Base-by-base conservation (phyloP, 2,797 vertebrate genomes). In the Crocidura indochinensis region DNA sequence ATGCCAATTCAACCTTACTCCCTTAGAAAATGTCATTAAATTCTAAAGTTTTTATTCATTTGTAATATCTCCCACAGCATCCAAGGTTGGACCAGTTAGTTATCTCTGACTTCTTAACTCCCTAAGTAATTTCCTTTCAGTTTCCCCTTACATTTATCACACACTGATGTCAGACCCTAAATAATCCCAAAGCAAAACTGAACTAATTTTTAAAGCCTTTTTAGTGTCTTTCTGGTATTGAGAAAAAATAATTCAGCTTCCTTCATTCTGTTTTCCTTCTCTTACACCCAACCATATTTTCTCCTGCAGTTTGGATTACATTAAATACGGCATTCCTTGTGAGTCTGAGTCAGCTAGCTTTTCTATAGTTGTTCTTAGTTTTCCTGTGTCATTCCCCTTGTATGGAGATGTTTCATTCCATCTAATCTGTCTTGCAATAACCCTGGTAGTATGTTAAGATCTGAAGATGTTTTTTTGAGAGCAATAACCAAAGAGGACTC, bases 171-270 rank as follows among this genome's bases (percentile, higher is more conserved):
- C 56, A 84, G 53, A 60, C 12, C 9, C 71, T 47, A 47, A 47
- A 79, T 91, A 84, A 93, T 92, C 56, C 60, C 38, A 93, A 92
- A 91, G 60, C 31, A 87, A 10, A 78, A 10, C 47, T 90, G n/a
- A 67, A 86, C 76, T 82, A 24, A 79, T 27, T 46, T 94, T 80
- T 74, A 81, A 49, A 87, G 87, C 91, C 49, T 81, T 84, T 10
- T 74, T 62, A 73, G 49, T 75, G 26, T 81, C 72, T 85, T 56
- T 31, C 20, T 22, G 85, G 68, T 67, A 44, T 84, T 44, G 38
- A 95, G 6, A 92, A 92, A 85, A 83, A 65, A 89, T 87, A 92
- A 85, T 31, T 17, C n/a, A 90, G 91, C 67, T 77, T 87, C 51
- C n/a, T 94, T 73, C 20, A 26, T 74, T 62, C 19, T 71, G 74